Evolutionary conservation across 2,888 invertebrate genomes (phyloP).

Genomic region (Drosophila algonquin): DNA sequence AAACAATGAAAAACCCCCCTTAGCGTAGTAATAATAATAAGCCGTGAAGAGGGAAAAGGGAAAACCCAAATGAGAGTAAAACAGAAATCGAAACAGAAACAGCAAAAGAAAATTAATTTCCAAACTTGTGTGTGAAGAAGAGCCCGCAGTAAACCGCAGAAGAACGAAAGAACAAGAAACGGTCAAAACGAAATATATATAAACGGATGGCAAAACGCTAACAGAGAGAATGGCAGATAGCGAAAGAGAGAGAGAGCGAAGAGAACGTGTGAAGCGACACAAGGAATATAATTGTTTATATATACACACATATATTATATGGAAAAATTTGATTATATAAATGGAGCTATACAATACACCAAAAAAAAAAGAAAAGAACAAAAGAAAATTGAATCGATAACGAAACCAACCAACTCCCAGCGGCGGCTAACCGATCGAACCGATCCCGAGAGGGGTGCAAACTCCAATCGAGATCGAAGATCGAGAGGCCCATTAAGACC

Average conservation of each 20-base stretch:
- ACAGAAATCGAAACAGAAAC: constrained; percentile 35
- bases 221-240: not conserved
- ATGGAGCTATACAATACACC: constrained; percentile 72
- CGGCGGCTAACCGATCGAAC: not conserved
- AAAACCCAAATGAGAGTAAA: constrained; percentile 37
- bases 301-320: constrained; percentile 73
- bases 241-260: constrained; percentile 39
- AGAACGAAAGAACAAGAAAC: constrained; percentile 43
- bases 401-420: constrained; percentile 38
- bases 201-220: constrained; percentile 32
- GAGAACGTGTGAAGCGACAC: constrained; percentile 42
- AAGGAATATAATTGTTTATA: constrained; percentile 79
- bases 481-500: constrained; percentile 9
- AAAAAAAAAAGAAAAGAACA: constrained; percentile 27
- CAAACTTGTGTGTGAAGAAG: constrained; percentile 62
- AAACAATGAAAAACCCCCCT: constrained; percentile 49
- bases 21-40: constrained; percentile 76
- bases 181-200: constrained; percentile 34
- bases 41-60: constrained; percentile 59
- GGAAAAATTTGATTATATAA: constrained; percentile 70
- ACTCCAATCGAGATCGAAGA: constrained; percentile 1
- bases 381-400: constrained; percentile 34
- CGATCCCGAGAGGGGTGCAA: not conserved
- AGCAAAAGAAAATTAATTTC: constrained; percentile 44
- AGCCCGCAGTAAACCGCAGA: constrained; percentile 45